phyloP scores from a whole-genome alignment of 2,888 invertebrate genomes.

The Prenolepis imparis region DNA sequence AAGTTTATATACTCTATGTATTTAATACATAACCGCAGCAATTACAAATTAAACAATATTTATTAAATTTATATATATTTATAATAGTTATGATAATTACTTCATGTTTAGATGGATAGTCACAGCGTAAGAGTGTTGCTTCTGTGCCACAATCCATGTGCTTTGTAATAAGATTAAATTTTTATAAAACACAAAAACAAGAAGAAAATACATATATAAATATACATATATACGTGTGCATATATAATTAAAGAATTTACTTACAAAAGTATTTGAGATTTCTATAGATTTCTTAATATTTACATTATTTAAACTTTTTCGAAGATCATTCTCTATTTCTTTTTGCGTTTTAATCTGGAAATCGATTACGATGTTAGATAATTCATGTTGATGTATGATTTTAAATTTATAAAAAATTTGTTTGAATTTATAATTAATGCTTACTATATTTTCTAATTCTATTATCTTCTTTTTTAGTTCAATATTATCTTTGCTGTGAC shows the following conservation, averaged over 20 bases:
- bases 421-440: constrained; percentile 25
- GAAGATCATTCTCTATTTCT: constrained; percentile 71
- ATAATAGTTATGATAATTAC: constrained; percentile 51
- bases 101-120: constrained; percentile 67
- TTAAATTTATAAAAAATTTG: background rate
- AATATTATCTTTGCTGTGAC: constrained; percentile 71
- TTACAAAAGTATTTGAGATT: constrained; percentile 72
- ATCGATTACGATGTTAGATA: background rate
- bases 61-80: constrained; percentile 7
- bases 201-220: too few species aligned
- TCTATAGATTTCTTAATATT: constrained; percentile 76
- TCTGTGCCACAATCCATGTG: constrained; percentile 56
- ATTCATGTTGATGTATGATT: background rate
- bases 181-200: background rate
- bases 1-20: background rate
- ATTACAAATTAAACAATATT: background rate
- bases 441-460: constrained; percentile 78
- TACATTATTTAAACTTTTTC: constrained; percentile 74
- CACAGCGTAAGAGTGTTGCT: constrained; percentile 60
- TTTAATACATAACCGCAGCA: background rate
- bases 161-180: constrained; percentile 53
- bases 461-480: constrained; percentile 76
- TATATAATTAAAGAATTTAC: constrained; percentile 54
- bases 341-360: constrained; percentile 76
- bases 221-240: background rate